Evolutionary conservation across 2,113 vertebrate species (phyloP).

Genomic region (Dolichotis patagonum): DNA sequence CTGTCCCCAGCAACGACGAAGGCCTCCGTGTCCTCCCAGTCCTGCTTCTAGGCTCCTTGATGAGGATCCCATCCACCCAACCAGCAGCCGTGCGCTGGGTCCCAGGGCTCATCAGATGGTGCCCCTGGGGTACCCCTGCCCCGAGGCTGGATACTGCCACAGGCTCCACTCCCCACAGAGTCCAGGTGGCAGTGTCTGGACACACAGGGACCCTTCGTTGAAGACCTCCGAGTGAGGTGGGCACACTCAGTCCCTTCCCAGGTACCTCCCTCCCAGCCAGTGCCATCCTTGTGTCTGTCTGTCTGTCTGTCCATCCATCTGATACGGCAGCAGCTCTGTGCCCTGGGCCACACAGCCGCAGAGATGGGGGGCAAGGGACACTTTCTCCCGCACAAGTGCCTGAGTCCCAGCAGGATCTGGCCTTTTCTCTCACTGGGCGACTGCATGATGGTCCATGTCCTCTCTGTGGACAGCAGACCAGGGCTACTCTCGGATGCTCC

Average conservation of each 20-base stretch:
- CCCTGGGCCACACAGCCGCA: neutral
- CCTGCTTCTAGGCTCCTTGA: neutral
- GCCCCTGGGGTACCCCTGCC: fast-evolving
- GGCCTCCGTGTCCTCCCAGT: neutral
- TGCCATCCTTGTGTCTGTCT: neutral
- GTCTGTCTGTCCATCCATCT: neutral
- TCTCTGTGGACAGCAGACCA: fast-evolving
- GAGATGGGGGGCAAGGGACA: neutral
- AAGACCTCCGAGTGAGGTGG: no score
- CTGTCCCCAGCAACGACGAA: fast-evolving
- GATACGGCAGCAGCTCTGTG: neutral
- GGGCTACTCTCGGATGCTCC: neutral
- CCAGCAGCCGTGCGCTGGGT: no score
- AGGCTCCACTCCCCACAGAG: neutral
- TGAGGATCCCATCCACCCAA: fast-evolving
- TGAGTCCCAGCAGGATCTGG: fast-evolving
- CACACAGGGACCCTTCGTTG: neutral
- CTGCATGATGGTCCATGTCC: neutral
- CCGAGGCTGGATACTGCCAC: neutral
- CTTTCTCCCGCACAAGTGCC: neutral
- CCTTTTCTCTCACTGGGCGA: neutral
- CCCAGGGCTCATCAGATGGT: neutral
- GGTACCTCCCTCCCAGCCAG: neutral
- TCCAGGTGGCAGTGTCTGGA: no score
- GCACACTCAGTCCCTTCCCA: neutral